Percentiles rank a stretch among this genome's conserved stretches.
These are phyloP conservation scores for Stichodactyla helianthus DNA, from an alignment of 64 coral and sea anemone species.

Conservation along the genomic window DNA sequence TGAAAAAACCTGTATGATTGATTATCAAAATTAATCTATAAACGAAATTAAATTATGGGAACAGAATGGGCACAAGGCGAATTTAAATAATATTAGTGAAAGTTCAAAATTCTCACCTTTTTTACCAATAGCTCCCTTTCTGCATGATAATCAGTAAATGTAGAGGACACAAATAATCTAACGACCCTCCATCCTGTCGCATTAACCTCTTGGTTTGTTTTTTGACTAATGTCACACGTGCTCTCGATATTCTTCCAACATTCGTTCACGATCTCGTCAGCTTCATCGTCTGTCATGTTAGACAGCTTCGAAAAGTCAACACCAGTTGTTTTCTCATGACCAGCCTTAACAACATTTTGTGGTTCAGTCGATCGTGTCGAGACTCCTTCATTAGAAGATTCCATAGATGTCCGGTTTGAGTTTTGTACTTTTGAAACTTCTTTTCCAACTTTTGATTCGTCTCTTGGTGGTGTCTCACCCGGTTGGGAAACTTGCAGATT, in stretches of 20 bases:
- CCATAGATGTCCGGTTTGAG: neutral
- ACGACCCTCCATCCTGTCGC: conserved; percentile 66
- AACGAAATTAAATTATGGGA: neutral
- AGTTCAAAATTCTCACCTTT: conserved; percentile 31
- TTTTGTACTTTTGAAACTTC: neutral
- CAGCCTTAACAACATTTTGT: neutral
- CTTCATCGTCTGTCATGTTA: conserved; percentile 46
- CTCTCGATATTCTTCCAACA: conserved; percentile 71
- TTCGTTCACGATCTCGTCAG: conserved; percentile 36
- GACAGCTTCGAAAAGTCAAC: neutral
- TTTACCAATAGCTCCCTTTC: conserved; percentile 78
- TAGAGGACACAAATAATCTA: conserved; percentile 75
- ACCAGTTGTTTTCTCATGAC: neutral
- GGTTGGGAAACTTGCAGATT: neutral
- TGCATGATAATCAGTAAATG: conserved; percentile 84
- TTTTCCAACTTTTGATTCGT: conserved; percentile 1
- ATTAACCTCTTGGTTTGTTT: neutral
- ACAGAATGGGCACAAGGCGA: neutral
- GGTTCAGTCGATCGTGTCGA: neutral
- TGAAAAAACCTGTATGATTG: conserved; percentile 55
- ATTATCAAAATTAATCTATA: neutral
- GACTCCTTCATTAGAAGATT: neutral
- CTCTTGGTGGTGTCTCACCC: neutral
- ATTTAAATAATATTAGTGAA: neutral
- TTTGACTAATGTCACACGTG: neutral